Conservation (phyloP, 2,797 vertebrate species). For the Typhlichthys eigenmanni region DNA sequence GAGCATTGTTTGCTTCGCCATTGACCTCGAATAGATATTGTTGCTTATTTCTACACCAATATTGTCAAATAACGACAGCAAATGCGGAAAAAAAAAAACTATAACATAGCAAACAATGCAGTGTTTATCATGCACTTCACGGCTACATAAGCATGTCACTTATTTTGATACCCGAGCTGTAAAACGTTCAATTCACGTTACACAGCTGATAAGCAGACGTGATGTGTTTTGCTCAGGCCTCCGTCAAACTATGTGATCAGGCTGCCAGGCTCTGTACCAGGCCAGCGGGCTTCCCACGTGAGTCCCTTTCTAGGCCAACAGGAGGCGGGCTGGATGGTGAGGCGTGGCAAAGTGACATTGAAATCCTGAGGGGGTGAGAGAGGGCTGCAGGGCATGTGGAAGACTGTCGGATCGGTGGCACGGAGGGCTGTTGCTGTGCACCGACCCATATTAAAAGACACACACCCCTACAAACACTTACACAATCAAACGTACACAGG, state of each 20-base stretch:
- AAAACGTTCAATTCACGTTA: constrained; percentile 16
- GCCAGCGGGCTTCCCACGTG: constrained; percentile 34
- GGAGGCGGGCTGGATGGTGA: constrained; percentile 51
- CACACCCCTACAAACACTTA: not conserved
- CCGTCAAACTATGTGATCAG: constrained; percentile 35
- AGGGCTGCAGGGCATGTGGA: constrained; percentile 27
- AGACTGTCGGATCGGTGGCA: constrained; percentile 26
- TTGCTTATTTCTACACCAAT: too few species aligned
- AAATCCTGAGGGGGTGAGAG: constrained; percentile 57
- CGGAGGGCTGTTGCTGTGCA: constrained; percentile 5
- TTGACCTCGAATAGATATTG: too few species aligned
- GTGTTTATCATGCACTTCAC: too few species aligned
- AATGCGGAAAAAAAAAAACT: too few species aligned
- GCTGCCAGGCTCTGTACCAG: constrained; percentile 22
- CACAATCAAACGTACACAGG: not conserved
- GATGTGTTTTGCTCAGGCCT: constrained; percentile 35
- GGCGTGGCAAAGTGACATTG: constrained; percentile 70
- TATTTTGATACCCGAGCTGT: too few species aligned
- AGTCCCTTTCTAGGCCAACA: constrained; percentile 69
- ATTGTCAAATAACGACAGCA: too few species aligned
- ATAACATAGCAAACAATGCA: too few species aligned
- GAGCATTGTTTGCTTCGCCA: too few species aligned
- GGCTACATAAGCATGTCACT: too few species aligned
- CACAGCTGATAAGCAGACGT: constrained; percentile 7
- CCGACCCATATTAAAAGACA: constrained; percentile 48